Percentiles rank a stretch among this genome's conserved stretches.
These are phyloP conservation scores for Panulirus ornatus DNA, from an alignment of 1,140 invertebrate species.

Conservation along the genomic window DNA sequence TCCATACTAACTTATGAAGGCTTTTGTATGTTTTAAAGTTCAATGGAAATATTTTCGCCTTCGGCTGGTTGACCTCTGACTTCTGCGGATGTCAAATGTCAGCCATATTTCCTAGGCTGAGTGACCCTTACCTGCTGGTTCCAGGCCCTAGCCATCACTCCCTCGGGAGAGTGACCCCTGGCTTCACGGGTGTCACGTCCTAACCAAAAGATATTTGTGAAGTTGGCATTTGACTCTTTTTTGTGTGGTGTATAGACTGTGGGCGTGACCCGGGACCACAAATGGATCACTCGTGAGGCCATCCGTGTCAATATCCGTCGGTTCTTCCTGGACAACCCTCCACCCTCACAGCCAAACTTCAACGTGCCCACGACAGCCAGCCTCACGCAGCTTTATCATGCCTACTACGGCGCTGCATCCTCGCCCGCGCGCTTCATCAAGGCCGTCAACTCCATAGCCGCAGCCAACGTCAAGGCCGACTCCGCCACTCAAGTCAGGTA, in stretches of 20 bases:
- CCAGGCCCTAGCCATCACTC: too few species aligned
- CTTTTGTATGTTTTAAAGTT: too few species aligned
- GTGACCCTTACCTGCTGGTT: too few species aligned
- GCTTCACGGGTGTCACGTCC: too few species aligned
- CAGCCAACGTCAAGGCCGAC: constrained; percentile 44
- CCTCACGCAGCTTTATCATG: constrained; percentile 51
- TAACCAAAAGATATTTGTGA: too few species aligned
- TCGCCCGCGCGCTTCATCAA: constrained; percentile 60
- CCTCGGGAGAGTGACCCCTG: too few species aligned
- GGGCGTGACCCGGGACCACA: constrained; percentile 56
- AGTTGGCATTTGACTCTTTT: background rate
- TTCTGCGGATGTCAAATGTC: too few species aligned
- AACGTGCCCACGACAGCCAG: constrained; percentile 28
- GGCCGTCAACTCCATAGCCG: constrained; percentile 59
- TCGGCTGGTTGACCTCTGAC: too few species aligned
- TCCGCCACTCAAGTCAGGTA: constrained; percentile 51
- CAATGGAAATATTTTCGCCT: too few species aligned
- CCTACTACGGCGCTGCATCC: constrained; percentile 46
- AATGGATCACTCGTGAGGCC: constrained; percentile 66
- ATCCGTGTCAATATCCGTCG: constrained; percentile 52
- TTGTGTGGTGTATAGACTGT: constrained; percentile 39
- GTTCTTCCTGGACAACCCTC: constrained; percentile 56
- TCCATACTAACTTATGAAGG: too few species aligned
- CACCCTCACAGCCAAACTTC: constrained; percentile 26
- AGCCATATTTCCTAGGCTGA: too few species aligned